Evolutionary conservation across 2,888 invertebrate genomes (phyloP).

Genomic region (Tetropium fuscum): DNA sequence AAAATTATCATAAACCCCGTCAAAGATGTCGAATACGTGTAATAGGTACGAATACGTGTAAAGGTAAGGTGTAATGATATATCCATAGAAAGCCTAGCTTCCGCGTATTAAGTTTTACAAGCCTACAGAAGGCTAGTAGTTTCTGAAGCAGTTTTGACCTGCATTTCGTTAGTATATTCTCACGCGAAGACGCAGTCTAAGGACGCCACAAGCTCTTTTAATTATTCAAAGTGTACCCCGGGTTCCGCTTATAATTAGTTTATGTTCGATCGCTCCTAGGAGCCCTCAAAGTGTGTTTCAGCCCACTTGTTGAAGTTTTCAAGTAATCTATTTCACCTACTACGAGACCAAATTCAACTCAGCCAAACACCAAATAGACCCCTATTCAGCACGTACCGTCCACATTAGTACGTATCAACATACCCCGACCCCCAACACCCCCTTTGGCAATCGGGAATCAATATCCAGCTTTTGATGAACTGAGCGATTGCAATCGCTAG

Average conservation of each 20-base stretch:
- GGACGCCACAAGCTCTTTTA: neutral
- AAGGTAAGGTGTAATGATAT: too few relatives aligned
- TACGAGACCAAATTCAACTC: conserved; percentile 25
- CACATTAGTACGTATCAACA: neutral
- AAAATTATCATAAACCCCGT: too few relatives aligned
- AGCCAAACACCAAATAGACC: conserved; percentile 30
- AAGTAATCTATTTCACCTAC: conserved; percentile 28
- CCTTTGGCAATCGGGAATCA: neutral
- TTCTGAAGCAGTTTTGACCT: too few relatives aligned
- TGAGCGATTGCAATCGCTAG: too few relatives aligned
- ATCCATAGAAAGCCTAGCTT: too few relatives aligned
- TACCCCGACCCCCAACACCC: neutral
- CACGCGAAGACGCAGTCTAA: too few relatives aligned
- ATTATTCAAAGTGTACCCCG: neutral
- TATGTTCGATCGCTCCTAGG: conserved; percentile 17
- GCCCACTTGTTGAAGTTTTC: conserved; percentile 29
- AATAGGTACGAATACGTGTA: too few relatives aligned
- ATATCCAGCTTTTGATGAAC: conserved; percentile 1
- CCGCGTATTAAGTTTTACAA: too few relatives aligned
- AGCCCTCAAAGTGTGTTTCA: conserved; percentile 17
- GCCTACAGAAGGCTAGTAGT: too few relatives aligned
- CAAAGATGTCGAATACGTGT: too few relatives aligned
- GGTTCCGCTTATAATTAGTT: conserved; percentile 19
- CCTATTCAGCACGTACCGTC: conserved; percentile 31
- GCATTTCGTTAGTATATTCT: too few relatives aligned